Base-by-base conservation (phyloP, 2,797 vertebrate species). In the Babyrousa celebensis region DNA sequence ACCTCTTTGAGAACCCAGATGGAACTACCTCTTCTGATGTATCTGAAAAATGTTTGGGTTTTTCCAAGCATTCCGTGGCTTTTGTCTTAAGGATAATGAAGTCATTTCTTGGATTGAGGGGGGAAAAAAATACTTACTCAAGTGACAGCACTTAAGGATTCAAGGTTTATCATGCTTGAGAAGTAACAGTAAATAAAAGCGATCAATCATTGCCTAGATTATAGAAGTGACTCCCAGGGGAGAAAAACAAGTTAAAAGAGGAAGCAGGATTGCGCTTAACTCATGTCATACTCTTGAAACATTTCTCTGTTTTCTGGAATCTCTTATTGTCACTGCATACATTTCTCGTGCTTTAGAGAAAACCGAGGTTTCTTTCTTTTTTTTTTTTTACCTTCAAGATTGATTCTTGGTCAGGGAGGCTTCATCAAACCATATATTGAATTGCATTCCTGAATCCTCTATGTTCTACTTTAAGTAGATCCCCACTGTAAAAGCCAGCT, bases 161-260 rank as follows among this genome's bases (percentile, higher is more conserved):
- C 21, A 10, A 8, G 32, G 29, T 80, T 94, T 63, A 67, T 68
- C 60, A 79, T 72, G n/a, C n/a, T 77, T 70, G 43, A 85, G 70
- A 94, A 97, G 56, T 78, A 90, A 72, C 29, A 95, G 77, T 63
- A 84, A 89, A n/a, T 68, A 72, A 74, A 65, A 86, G n/a, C n/a
- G 54, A 86, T 71, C 29, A 74, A 54, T 91, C 79, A 32, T 74
- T 82, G 48, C 14, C 20, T 68, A 67, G 29, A 84, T 89, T 88
- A 70, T 82, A 18, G 93, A 82, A 88, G 58, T 54, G 82, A 89
- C 75, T 79, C n/a, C 12, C 5, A 52, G 52, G 25, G 4, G 25
- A 23, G 6, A 36, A 70, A 85, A 40, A 70, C 17, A 79, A 32
- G 4, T 60, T 82, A 40, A 29, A 91, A 95, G n/a, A 89, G n/a